A percentile compares a stretch with the other conserved stretches of the same genome.
phyloP scores from a whole-genome alignment of 2,888 invertebrate genomes.

The Phasia obesa region DNA sequence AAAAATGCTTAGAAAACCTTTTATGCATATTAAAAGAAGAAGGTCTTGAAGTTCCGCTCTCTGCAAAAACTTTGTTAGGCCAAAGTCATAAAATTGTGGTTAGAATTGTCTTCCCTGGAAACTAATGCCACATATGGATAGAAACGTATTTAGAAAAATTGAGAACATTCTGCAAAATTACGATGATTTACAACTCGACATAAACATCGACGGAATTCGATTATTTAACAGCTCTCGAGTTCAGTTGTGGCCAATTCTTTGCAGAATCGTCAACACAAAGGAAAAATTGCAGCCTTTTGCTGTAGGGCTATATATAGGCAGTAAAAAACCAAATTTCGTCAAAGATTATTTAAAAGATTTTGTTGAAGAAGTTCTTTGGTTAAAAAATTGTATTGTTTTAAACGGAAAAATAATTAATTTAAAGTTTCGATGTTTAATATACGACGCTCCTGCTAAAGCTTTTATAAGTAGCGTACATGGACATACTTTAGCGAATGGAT shows the following conservation, averaged over 20 bases:
- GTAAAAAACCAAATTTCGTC: conserved; percentile 17
- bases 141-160: conserved; percentile 13
- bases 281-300: conserved; percentile 15
- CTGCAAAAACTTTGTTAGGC: conserved; percentile 25
- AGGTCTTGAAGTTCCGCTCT: conserved; percentile 44
- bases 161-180: conserved; percentile 19
- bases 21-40: conserved; percentile 38
- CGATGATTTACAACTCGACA: conserved; percentile 30
- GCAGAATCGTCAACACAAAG: conserved; percentile 12
- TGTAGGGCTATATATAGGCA: conserved; percentile 16
- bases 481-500: conserved; percentile 40
- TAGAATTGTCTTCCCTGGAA: conserved; percentile 36
- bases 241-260: conserved; percentile 56
- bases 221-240: conserved; percentile 46
- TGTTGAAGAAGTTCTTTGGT: conserved; percentile 29
- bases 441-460: conserved; percentile 41
- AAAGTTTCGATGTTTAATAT: conserved; percentile 22
- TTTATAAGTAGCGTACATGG: conserved; percentile 24
- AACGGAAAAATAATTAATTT: conserved; percentile 16
- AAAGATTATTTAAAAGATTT: conserved; percentile 27
- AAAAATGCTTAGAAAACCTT: conserved; percentile 38
- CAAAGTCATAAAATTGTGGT: conserved; percentile 10
- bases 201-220: conserved; percentile 43
- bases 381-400: conserved; percentile 26
- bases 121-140: conserved; percentile 39